Evolutionary conservation across 2,797 vertebrate species (phyloP).

Genomic region (Muscicapa comitata): DNA sequence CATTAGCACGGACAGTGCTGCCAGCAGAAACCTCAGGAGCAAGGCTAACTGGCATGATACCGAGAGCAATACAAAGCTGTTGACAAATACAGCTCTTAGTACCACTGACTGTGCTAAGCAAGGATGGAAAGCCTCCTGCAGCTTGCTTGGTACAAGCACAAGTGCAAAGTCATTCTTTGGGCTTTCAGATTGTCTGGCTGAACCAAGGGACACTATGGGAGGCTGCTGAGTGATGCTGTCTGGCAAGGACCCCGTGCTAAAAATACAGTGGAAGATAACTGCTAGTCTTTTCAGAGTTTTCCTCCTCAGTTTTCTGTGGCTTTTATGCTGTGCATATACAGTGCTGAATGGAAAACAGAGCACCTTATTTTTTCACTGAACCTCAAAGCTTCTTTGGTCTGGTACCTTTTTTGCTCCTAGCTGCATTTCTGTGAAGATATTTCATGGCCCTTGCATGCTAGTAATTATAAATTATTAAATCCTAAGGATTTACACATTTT

Average conservation of each 20-base stretch:
- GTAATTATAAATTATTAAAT: not conserved
- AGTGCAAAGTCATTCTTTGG: constrained; percentile 19
- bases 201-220: not conserved
- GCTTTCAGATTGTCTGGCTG: not conserved
- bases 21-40: constrained; percentile 35
- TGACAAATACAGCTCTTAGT: constrained; percentile 20
- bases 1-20: not conserved
- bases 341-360: not conserved
- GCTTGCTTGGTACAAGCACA: not conserved
- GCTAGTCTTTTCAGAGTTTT: not conserved
- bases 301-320: not conserved
- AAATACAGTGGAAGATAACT: not conserved
- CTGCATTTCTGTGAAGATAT: not conserved
- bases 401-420: not conserved
- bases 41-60: not conserved
- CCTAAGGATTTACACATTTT: not conserved
- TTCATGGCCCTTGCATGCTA: not conserved
- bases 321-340: not conserved
- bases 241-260: not conserved
- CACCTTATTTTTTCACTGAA: not conserved
- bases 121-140: constrained; percentile 7
- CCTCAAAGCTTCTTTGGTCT: not conserved
- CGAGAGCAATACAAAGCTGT: not conserved
- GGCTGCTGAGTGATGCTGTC: not conserved
- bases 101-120: not conserved